Conservation (phyloP, 2,113 vertebrate genomes). For the Monarcha castaneiventris region DNA sequence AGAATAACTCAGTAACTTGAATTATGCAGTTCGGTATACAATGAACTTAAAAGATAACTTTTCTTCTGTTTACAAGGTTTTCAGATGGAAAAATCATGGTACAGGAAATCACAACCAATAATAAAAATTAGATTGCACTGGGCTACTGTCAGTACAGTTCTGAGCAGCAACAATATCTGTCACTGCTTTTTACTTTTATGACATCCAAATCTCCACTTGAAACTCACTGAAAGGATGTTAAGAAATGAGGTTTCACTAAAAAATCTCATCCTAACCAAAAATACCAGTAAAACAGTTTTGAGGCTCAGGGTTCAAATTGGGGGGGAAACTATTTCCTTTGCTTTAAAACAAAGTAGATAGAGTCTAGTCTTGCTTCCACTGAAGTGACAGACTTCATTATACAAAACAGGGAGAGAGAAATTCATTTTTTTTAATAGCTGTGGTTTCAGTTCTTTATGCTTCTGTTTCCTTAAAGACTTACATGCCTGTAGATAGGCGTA, state of each 20-base stretch:
- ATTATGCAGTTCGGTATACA: neutral
- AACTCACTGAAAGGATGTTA: neutral
- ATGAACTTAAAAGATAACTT: neutral
- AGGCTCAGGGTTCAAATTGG: neutral
- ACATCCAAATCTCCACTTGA: neutral
- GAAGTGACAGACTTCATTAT: neutral
- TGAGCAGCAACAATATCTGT: neutral
- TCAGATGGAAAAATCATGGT: neutral
- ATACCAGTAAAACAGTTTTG: neutral
- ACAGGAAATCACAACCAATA: neutral
- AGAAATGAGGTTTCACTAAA: neutral
- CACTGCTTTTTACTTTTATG: neutral
- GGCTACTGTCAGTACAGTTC: neutral
- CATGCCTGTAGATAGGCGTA: neutral
- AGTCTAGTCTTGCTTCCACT: neutral
- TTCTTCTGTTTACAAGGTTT: neutral
- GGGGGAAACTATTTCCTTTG: neutral
- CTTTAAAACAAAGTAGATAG: neutral
- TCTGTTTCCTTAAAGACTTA: neutral
- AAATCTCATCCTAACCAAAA: neutral
- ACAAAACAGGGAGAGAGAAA: neutral
- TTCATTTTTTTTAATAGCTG: neutral
- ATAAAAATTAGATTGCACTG: neutral
- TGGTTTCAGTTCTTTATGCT: neutral
- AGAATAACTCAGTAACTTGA: neutral